Base-by-base conservation (phyloP, 2,888 invertebrate species). In the Cantharis flavilabris region DNA sequence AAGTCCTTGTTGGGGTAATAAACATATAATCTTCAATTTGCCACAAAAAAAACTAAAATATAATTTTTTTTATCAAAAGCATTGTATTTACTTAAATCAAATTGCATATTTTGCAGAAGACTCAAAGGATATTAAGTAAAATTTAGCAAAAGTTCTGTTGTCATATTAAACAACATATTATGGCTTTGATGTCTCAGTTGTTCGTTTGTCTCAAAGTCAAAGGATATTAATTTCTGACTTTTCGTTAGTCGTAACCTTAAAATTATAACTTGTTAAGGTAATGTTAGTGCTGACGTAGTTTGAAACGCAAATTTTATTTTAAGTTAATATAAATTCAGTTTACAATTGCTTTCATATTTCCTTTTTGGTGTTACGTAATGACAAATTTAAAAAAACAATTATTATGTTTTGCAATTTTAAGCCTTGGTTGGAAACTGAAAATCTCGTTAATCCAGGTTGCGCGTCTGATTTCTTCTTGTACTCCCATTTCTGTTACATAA, bases 141-240 rank as follows among this genome's bases (percentile, higher is more conserved):
- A 67, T 67, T 67, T 13, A 67, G 3, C 26, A 67, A 67, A 26
- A 67, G 65, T 18, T 67, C 23, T 67, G 65, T 67, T 67, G 65
- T 67, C 65, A 23, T 64, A 75, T 75, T 71, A 71, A 75, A 71
- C 70, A 67, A 67, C 20, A 67, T 23, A 26, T 26, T 26, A 26
- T 62, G 26, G 63, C 75, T 75, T 71, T 75, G 71, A 75, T 71
- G 65, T 62, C 33, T 65, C 23, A 20, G 49, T 49, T 67, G 49
- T 73, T 62, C 14, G 62, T 69, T 73, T 62, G 30, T 73, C 62
- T 73, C 70, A 62, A 75, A 73, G 33, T 73, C 70, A 62, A 75
- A 73, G 33, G 70, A 74, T 74, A 74, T 74, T 74, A 74, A 63
- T 74, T 74, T 62, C 70, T 62, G 49, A n/a, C 49, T 73, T 73